A percentile compares a stretch with the other conserved stretches of the same genome.
phyloP scores from a whole-genome alignment of 2,797 vertebrate genomes.

The Pteropus rufus region DNA sequence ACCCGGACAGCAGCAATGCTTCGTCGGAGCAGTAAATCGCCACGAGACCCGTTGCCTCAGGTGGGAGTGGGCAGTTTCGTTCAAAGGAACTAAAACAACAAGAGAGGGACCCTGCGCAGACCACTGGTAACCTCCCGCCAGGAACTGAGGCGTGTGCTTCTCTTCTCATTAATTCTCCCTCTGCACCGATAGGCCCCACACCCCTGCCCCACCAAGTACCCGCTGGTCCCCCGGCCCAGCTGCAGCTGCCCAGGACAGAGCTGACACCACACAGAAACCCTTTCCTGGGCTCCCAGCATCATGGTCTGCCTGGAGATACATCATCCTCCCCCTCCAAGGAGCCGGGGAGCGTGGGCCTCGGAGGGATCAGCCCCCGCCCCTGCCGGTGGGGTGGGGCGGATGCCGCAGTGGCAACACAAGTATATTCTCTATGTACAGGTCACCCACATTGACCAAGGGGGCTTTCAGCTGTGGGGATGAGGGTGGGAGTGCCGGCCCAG shows the following conservation, averaged over 20 bases:
- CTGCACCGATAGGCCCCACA: fast-evolving
- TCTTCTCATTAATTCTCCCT: background rate
- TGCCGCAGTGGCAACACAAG: background rate
- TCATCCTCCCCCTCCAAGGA: background rate
- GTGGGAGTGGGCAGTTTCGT: background rate
- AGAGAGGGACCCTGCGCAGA: background rate
- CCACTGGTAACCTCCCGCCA: background rate
- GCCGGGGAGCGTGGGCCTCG: background rate
- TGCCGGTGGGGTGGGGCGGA: too few species aligned
- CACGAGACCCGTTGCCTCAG: fast-evolving
- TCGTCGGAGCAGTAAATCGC: background rate
- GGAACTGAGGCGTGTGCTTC: background rate
- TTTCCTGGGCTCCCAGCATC: background rate
- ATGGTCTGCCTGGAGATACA: background rate
- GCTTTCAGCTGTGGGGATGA: background rate
- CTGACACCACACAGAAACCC: background rate
- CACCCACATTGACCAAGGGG: background rate
- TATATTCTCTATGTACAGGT: fast-evolving
- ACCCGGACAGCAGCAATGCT: background rate
- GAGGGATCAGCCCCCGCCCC: background rate
- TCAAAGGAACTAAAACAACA: background rate
- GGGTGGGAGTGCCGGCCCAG: too few species aligned
- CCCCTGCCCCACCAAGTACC: background rate
- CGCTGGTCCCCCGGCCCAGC: background rate
- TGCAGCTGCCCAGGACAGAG: background rate